These are phyloP conservation scores for Brachypodius melanocephalos DNA, from an alignment of 2,113 vertebrate genomes.

Conservation along the genomic window DNA sequence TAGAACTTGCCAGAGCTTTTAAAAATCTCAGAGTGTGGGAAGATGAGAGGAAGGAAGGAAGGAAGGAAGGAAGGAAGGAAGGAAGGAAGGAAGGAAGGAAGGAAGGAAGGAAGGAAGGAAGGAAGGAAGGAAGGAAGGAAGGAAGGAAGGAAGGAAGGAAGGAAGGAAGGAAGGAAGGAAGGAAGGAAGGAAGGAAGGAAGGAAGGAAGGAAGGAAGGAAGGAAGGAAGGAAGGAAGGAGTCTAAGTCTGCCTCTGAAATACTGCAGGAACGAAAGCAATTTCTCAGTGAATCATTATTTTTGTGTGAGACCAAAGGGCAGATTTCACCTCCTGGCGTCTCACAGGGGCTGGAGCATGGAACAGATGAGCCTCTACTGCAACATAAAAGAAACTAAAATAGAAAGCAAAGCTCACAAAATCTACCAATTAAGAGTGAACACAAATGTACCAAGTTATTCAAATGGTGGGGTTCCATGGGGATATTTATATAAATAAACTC, in stretches of 20 bases:
- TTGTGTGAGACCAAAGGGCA: not conserved
- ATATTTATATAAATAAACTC: not conserved
- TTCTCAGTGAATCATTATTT: not conserved
- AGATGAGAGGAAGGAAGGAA: no score
- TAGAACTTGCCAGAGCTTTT: not conserved
- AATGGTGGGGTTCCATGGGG: not conserved
- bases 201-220: no score
- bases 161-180: fast-evolving
- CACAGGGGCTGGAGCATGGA: not conserved
- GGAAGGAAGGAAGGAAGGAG: no score
- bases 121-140: not conserved
- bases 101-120: fast-evolving
- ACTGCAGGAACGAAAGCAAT: not conserved
- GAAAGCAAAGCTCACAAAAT: not conserved
- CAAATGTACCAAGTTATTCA: not conserved
- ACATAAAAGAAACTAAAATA: not conserved
- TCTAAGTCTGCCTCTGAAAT: not conserved
- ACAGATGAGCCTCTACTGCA: not conserved
- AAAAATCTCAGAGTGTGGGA: not conserved
- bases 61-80: no score
- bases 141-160: no score
- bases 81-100: fast-evolving
- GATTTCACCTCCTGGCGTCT: not conserved
- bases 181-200: no score
- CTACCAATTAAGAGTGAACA: not conserved